A percentile compares a stretch with the other conserved stretches of the same genome.
phyloP scores from a whole-genome alignment of 2,113 vertebrate species.

The Steatornis caripensis region DNA sequence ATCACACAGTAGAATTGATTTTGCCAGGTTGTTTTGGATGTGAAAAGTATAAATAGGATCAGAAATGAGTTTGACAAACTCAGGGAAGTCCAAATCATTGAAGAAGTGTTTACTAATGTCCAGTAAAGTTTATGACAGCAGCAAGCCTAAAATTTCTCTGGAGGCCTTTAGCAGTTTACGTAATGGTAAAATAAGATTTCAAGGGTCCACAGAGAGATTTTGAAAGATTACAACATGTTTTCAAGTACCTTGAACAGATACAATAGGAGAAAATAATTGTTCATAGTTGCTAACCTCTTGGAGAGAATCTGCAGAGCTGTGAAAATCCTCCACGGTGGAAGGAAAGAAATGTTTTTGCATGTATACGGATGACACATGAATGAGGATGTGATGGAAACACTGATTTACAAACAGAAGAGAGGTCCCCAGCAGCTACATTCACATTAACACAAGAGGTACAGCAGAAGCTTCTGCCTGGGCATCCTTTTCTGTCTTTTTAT shows the following conservation, averaged over 20 bases:
- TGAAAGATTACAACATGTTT: not conserved
- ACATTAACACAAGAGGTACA: not conserved
- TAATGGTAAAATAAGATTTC: not conserved
- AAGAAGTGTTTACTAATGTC: not conserved
- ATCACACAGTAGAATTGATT: not conserved
- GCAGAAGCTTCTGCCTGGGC: not conserved
- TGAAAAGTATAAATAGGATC: not conserved
- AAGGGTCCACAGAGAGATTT: not conserved
- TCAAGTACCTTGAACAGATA: not conserved
- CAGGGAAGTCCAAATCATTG: not conserved
- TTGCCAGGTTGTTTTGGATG: not conserved
- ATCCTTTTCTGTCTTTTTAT: not conserved
- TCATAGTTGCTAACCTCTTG: not conserved
- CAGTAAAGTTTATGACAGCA: not conserved
- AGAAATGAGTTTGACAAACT: not conserved
- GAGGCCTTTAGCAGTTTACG: not conserved
- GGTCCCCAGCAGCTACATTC: not conserved
- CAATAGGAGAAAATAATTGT: not conserved
- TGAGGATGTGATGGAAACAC: not conserved
- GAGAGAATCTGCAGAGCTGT: not conserved
- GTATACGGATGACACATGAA: not conserved
- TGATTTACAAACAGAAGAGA: not conserved
- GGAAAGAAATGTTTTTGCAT: not conserved
- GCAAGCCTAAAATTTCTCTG: not conserved
- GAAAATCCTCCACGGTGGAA: not conserved